Percentiles rank a stretch among this genome's conserved stretches.
Evolutionary conservation across 2,888 invertebrate genomes (phyloP).

Genomic region (Slavum lentiscoides): DNA sequence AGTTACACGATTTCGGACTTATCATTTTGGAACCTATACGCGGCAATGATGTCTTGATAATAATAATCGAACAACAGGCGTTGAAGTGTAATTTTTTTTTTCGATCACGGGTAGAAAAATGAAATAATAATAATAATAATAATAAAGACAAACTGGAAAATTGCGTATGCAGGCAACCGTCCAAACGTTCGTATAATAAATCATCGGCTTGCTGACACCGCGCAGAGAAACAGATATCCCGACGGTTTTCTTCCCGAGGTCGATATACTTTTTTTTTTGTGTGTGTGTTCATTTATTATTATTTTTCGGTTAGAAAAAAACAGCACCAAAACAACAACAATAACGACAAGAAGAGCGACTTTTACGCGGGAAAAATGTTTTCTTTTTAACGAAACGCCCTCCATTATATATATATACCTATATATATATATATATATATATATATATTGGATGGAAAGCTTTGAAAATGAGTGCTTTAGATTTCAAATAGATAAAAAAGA

Average conservation of each 20-base stretch:
- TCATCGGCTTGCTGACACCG: conserved; percentile 41
- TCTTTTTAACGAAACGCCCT: conserved; percentile 21
- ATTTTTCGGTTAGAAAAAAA: not conserved
- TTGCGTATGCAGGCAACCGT: conserved; percentile 46
- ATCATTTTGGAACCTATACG: too few species aligned
- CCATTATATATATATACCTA: not conserved
- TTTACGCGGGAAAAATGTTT: conserved; percentile 13
- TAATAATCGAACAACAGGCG: too few species aligned
- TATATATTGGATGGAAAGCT: too few species aligned
- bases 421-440: too few species aligned
- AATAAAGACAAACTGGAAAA: conserved; percentile 42
- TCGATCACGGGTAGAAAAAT: not conserved
- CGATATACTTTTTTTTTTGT: not conserved
- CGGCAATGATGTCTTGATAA: too few species aligned
- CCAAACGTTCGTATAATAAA: conserved; percentile 46
- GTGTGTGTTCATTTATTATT: conserved; percentile 37
- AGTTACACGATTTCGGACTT: too few species aligned
- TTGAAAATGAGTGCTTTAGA: too few species aligned
- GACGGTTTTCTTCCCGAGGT: conserved; percentile 31
- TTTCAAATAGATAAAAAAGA: too few species aligned
- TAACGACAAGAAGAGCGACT: not conserved
- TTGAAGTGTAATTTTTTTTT: too few species aligned
- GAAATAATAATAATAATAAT: conserved; percentile 26
- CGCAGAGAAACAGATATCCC: conserved; percentile 31
- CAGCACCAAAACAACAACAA: not conserved